These are phyloP conservation scores for Catagonus wagneri DNA, from an alignment of 2,113 vertebrate genomes.

Conservation along the genomic window DNA sequence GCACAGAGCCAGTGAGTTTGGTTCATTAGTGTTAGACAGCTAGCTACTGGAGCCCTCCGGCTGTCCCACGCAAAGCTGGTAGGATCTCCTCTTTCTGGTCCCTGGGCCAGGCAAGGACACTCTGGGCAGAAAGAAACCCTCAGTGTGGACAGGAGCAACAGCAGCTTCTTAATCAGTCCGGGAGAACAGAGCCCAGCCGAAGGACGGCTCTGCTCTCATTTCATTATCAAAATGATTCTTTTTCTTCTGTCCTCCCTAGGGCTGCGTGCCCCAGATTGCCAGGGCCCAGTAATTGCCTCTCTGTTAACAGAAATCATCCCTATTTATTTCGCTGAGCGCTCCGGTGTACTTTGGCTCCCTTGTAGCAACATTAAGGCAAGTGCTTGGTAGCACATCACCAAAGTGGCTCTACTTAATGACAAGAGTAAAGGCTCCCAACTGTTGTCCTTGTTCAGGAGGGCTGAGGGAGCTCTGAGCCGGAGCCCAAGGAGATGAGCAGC, in stretches of 20 bases:
- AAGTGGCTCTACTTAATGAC: slow-evolving; percentile 62
- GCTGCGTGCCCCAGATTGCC: slow-evolving; percentile 78
- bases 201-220: slow-evolving; percentile 68
- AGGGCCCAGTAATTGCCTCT: slow-evolving; percentile 75
- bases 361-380: slow-evolving; percentile 57
- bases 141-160: not conserved
- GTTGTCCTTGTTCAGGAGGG: not conserved
- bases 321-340: slow-evolving; percentile 71
- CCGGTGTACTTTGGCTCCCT: slow-evolving; percentile 66
- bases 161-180: slow-evolving; percentile 69
- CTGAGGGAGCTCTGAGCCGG: not conserved
- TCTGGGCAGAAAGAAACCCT: slow-evolving; percentile 42
- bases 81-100: not conserved
- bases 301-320: slow-evolving; percentile 80
- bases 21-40: not conserved
- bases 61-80: not conserved
- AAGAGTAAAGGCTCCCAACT: slow-evolving; percentile 57
- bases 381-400: slow-evolving; percentile 15
- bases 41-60: not conserved
- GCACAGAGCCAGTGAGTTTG: not conserved
- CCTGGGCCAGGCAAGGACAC: slow-evolving; percentile 56
- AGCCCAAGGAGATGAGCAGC: not conserved
- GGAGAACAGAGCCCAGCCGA: slow-evolving; percentile 52
- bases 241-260: slow-evolving; percentile 69
- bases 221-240: slow-evolving; percentile 78